Evolutionary conservation across 2,113 vertebrate genomes (phyloP).

Genomic region (Chiloscyllium plagiosum): DNA sequence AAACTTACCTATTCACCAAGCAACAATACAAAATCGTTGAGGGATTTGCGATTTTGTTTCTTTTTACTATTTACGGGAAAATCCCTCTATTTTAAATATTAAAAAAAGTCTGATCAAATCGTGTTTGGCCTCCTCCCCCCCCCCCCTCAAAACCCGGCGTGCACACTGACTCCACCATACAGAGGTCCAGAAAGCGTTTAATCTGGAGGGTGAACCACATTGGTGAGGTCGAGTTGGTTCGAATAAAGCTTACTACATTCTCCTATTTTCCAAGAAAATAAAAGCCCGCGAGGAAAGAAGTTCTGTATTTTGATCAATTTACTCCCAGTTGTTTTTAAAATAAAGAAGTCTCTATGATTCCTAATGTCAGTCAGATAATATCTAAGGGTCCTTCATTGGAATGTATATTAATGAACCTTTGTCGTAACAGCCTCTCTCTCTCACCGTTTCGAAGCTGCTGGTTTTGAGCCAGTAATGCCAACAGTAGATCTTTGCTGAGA

Average conservation of each 20-base stretch:
- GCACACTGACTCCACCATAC: not conserved
- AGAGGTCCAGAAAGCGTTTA: too few species aligned
- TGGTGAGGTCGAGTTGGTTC: not conserved
- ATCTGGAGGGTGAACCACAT: not conserved
- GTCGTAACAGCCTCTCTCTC: not conserved
- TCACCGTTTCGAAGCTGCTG: slow-evolving; percentile 30
- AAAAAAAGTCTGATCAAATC: not conserved
- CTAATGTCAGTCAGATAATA: not conserved
- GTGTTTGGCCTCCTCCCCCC: not conserved
- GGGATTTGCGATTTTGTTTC: not conserved
- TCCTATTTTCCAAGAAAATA: not conserved
- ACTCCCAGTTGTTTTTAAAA: not conserved
- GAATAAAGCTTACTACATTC: not conserved
- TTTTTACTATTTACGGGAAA: too few species aligned
- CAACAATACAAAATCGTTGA: not conserved
- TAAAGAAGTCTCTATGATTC: not conserved
- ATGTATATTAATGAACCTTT: not conserved
- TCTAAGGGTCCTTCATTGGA: too few species aligned
- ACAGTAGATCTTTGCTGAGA: not conserved
- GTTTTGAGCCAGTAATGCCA: not conserved
- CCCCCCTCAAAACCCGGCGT: too few species aligned
- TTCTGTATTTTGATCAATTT: not conserved
- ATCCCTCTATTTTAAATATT: not conserved
- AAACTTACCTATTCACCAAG: not conserved
- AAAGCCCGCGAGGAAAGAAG: too few species aligned